Evolutionary conservation across 1,140 invertebrate species (phyloP).

Genomic region (Meloidogyne chitwoodi): DNA sequence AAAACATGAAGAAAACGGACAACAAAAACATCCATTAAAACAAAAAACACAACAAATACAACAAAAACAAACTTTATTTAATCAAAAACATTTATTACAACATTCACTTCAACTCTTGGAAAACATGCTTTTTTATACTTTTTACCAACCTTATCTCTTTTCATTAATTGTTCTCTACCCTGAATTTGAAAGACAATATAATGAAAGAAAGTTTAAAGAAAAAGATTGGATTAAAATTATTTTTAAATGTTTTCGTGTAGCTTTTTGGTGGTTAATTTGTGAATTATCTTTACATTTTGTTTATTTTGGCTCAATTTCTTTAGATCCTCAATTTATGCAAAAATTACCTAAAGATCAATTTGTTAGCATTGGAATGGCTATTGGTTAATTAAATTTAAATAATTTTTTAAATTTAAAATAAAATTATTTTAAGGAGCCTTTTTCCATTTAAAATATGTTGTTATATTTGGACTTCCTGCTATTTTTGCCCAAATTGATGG

Average conservation of each 20-base stretch:
- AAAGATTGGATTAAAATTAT: slow-evolving; percentile 34
- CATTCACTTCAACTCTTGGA: slow-evolving; percentile 19
- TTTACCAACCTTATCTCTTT: slow-evolving; percentile 55
- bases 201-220: slow-evolving; percentile 23
- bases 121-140: slow-evolving; percentile 49
- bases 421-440: slow-evolving; percentile 42
- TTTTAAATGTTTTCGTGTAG: slow-evolving; percentile 37
- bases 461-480: slow-evolving; percentile 57
- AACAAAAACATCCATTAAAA: not conserved
- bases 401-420: not conserved
- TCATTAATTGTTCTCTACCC: slow-evolving; percentile 56
- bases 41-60: not conserved
- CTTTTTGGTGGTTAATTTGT: slow-evolving; percentile 53
- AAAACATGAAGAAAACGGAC: not conserved
- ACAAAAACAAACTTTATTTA: not conserved
- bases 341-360: slow-evolving; percentile 56
- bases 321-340: slow-evolving; percentile 40
- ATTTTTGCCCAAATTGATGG: slow-evolving; percentile 53
- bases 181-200: slow-evolving; percentile 54
- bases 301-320: slow-evolving; percentile 56
- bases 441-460: slow-evolving; percentile 59
- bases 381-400: slow-evolving; percentile 32
- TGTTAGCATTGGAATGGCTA: slow-evolving; percentile 57
- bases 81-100: not conserved
- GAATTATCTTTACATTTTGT: slow-evolving; percentile 54